Base-by-base conservation (phyloP, 2,797 vertebrate genomes). In the Acrossocheilus wenchowensis region DNA sequence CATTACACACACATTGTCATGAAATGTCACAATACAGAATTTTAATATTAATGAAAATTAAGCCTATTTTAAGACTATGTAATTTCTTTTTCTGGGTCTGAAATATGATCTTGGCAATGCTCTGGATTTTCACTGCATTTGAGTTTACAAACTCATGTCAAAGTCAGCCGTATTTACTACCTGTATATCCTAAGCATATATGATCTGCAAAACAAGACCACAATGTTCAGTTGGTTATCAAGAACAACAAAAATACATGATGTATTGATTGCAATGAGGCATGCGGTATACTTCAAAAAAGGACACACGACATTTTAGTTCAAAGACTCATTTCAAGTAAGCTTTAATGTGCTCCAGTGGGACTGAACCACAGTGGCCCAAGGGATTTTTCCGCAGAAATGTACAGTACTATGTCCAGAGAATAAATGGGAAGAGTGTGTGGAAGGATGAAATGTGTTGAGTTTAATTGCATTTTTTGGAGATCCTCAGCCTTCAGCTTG, bases 331-430 rank as follows among this genome's bases (percentile, higher is more conserved):
- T 90, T 96, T 97, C 96, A 96, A 97, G 96, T 97, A 96, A 93
- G 94, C 95, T 96, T 95, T 96, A 95, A 95, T 95, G 95, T 96
- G 96, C 96, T 96, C 95, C 95, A 95, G 95, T 93, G 93, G 92
- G 89, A 92, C 93, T 94, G 95, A 94, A 93, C 91, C 90, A 91
- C 92, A 93, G 94, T 94, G 93, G 94, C 94, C 94, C 93, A 92
- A 95, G 93, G 89, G 92, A 93, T 91, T 93, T 87, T 87, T 93
- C 92, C 91, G 80, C 82, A 89, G 74, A 86, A 86, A 87, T 77
- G 82, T 90, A 89, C 87, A 88, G 88, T 88, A 87, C 83, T 78
- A 85, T 71, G 81, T 85, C 48, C 48, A 82, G 54, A 80, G 75
- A 62, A 89, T 45, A 78, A 85, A 48, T 17, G 57, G 68, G 79